Conservation (phyloP, 2,797 vertebrate genomes). For the Muscicapa comitata region DNA sequence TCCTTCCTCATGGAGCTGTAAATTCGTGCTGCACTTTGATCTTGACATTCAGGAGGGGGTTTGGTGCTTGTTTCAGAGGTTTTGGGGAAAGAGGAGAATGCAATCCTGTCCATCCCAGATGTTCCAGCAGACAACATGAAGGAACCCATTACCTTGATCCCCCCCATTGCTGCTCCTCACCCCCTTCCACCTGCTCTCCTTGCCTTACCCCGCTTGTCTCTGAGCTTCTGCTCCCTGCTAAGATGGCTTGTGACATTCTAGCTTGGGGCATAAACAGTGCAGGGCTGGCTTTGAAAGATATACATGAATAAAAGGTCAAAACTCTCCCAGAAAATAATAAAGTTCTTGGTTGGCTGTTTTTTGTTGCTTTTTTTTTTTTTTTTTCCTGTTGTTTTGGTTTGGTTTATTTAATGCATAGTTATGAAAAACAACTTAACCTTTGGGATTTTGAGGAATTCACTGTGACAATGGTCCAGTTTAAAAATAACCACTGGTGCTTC, state of each 20-base stretch:
- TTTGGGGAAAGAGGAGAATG: neutral
- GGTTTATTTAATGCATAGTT: neutral
- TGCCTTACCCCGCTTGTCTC: neutral
- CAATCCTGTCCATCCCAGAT: neutral
- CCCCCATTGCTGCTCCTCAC: neutral
- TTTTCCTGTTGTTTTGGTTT: neutral
- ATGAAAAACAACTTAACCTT: slow-evolving; percentile 66
- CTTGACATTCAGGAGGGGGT: accelerated
- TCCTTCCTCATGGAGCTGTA: neutral
- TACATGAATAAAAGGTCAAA: slow-evolving; percentile 66
- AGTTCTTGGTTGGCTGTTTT: neutral
- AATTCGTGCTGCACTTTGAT: accelerated
- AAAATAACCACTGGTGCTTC: slow-evolving; percentile 1
- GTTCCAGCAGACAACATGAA: neutral
- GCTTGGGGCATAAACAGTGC: slow-evolving; percentile 58
- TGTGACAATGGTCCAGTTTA: slow-evolving; percentile 28
- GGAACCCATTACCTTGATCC: neutral
- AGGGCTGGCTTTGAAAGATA: slow-evolving; percentile 46
- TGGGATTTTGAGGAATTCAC: slow-evolving; percentile 25
- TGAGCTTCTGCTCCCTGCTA: neutral
- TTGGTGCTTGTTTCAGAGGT: neutral
- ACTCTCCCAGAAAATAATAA: slow-evolving; percentile 41
- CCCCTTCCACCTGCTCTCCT: slow-evolving; percentile 32
- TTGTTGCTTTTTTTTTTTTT: too few relatives aligned
- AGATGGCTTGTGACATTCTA: slow-evolving; percentile 59